These are phyloP conservation scores for Spea hammondii DNA, from an alignment of 2,797 vertebrate genomes.

Conservation along the genomic window DNA sequence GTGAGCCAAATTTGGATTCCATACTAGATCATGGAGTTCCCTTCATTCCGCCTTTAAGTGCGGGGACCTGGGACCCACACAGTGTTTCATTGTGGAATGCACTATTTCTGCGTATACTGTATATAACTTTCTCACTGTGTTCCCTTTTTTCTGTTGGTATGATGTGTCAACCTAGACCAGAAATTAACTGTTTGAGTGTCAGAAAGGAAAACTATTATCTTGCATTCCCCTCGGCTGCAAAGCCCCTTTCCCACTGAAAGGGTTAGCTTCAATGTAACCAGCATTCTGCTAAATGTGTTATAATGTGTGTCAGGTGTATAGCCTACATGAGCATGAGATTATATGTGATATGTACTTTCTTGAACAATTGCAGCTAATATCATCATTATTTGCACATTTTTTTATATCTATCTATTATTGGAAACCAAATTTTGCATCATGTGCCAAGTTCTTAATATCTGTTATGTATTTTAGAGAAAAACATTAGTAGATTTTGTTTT, in stretches of 20 bases:
- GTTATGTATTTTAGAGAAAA: neutral
- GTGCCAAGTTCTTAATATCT: neutral
- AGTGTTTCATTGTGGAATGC: too few relatives aligned
- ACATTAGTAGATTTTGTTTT: neutral
- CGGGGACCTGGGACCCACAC: too few relatives aligned
- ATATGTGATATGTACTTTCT: conserved; percentile 10
- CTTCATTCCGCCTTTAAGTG: too few relatives aligned
- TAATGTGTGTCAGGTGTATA: neutral
- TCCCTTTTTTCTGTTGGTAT: too few relatives aligned
- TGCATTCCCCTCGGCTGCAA: neutral
- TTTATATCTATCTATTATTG: neutral
- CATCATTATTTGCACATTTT: conserved; percentile 19
- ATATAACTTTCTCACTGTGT: too few relatives aligned
- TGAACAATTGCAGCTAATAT: conserved; percentile 1
- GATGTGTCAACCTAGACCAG: neutral
- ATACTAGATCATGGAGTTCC: too few relatives aligned
- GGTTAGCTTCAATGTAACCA: neutral
- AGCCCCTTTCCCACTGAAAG: neutral
- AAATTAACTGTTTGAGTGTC: neutral
- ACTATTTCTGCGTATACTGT: too few relatives aligned
- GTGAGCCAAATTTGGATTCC: too few relatives aligned
- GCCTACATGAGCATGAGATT: neutral
- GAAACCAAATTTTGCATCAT: neutral
- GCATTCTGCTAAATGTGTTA: neutral
- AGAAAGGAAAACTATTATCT: neutral